Evolutionary conservation across 2,113 vertebrate genomes (phyloP).

Genomic region (Etia nguti): DNA sequence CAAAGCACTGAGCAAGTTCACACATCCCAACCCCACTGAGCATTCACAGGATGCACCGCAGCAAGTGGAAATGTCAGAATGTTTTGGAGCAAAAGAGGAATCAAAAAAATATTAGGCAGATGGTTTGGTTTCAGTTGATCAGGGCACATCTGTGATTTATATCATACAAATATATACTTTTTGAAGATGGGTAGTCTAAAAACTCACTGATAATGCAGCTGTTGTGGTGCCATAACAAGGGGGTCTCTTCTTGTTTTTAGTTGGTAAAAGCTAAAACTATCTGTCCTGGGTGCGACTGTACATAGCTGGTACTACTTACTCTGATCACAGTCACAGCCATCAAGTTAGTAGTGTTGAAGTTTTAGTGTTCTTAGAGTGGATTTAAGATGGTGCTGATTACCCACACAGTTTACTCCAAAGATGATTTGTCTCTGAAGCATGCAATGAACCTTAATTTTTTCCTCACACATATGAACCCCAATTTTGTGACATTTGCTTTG

Average conservation of each 20-base stretch:
- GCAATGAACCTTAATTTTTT: not conserved
- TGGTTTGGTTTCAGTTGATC: not conserved
- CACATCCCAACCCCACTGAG: not conserved
- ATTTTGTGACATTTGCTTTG: not conserved
- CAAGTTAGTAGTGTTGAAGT: not conserved
- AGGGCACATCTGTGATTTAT: not conserved
- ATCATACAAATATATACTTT: too few species aligned
- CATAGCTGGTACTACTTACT: not conserved
- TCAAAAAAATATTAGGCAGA: not conserved
- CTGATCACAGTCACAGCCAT: rapidly evolving
- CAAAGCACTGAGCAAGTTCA: not conserved
- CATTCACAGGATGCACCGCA: not conserved
- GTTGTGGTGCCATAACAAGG: not conserved
- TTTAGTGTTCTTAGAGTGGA: not conserved
- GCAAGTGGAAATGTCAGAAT: not conserved
- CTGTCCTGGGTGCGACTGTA: not conserved
- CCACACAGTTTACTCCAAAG: not conserved
- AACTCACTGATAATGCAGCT: not conserved
- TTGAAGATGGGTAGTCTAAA: not conserved
- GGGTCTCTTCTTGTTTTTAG: not conserved
- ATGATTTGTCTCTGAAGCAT: not conserved
- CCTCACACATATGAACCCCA: not conserved
- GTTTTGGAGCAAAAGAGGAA: not conserved
- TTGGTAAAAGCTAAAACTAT: not conserved
- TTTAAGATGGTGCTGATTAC: not conserved